Evolutionary conservation across 2,113 vertebrate species (phyloP).

Genomic region (Bujurquina vittata): DNA sequence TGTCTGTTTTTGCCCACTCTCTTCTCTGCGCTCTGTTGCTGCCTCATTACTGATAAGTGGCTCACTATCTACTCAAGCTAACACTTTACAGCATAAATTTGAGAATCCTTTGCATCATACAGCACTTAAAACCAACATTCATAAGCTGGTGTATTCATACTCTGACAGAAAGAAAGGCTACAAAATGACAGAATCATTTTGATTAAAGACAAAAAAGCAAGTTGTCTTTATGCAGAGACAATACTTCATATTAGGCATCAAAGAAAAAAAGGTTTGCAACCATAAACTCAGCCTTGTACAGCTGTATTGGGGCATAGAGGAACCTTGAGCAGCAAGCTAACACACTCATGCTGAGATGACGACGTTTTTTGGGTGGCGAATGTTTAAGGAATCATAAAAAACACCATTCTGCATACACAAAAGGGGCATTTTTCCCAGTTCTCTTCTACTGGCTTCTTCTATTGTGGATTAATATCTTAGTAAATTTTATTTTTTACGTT

Average conservation of each 20-base stretch:
- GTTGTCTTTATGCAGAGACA: neutral
- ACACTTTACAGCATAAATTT: conserved; percentile 35
- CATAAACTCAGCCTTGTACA: neutral
- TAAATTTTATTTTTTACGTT: neutral
- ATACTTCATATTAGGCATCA: neutral
- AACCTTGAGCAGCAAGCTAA: neutral
- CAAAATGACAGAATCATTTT: neutral
- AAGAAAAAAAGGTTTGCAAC: neutral
- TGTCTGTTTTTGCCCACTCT: conserved; percentile 10
- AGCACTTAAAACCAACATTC: conserved; percentile 8
- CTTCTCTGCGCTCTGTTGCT: conserved; percentile 21
- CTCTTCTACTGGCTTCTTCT: neutral
- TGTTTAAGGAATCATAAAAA: neutral
- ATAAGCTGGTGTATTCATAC: neutral
- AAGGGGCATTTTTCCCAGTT: neutral
- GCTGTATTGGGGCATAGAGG: neutral
- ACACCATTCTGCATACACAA: neutral
- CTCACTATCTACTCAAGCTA: conserved; percentile 37
- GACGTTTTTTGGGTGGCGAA: neutral
- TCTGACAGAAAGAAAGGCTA: conserved; percentile 2
- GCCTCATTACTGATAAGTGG: conserved; percentile 51
- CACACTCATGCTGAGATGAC: neutral
- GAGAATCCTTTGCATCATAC: conserved; percentile 17
- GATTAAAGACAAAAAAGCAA: conserved; percentile 19
- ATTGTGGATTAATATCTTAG: neutral